Conservation (phyloP, 1,140 invertebrate species). For the Papilio polyxenes region DNA sequence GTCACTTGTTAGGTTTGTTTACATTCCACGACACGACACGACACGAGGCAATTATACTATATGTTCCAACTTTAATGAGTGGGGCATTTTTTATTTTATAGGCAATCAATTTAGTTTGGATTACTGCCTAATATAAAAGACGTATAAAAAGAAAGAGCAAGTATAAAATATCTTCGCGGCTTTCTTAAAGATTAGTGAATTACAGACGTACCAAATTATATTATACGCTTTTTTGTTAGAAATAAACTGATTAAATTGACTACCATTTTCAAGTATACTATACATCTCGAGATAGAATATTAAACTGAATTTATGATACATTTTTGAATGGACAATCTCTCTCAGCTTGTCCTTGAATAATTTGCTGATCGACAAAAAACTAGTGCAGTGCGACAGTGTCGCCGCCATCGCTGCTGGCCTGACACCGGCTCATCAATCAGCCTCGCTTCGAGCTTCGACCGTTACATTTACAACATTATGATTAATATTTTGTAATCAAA, state of each 20-base stretch:
- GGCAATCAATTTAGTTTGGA: background rate
- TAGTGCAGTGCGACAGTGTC: background rate
- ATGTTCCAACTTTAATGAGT: conserved; percentile 3
- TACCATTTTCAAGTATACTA: no score
- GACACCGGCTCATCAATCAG: conserved; percentile 30
- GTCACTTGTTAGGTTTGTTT: conserved; percentile 31
- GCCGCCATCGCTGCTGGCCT: background rate
- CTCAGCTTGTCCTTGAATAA: background rate
- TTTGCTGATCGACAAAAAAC: background rate
- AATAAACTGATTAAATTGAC: background rate
- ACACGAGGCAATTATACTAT: background rate
- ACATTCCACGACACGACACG: background rate
- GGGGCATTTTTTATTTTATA: background rate
- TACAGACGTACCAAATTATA: no score
- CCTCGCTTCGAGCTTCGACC: background rate
- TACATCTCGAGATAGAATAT: no score
- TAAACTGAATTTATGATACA: background rate
- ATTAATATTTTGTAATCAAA: conserved; percentile 32
- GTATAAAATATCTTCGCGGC: background rate
- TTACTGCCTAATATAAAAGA: background rate
- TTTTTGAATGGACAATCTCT: background rate
- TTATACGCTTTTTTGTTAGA: background rate
- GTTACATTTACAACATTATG: background rate
- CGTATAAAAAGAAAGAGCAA: background rate
- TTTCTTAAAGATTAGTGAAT: no score